phyloP scores from a whole-genome alignment of 1,140 invertebrate genomes.

The Drosophila pseudoananassae region DNA sequence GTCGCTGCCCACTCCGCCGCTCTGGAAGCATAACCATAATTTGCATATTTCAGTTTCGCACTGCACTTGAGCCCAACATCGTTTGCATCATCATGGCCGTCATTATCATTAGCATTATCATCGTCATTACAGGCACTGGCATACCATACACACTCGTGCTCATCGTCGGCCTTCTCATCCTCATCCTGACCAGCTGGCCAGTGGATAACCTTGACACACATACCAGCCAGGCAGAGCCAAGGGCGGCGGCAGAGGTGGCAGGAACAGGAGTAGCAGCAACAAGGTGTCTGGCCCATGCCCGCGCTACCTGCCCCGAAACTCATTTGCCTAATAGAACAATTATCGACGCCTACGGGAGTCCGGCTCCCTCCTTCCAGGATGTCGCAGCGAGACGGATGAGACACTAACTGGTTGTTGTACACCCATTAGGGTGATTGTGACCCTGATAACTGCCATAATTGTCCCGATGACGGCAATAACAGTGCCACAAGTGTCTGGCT shows the following conservation, averaged over 20 bases:
- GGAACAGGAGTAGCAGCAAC: conserved; percentile 8
- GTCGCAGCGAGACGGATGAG: neutral
- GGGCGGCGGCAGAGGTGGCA: neutral
- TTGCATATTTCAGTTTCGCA: conserved; percentile 46
- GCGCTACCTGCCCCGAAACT: conserved; percentile 41
- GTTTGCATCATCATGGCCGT: neutral
- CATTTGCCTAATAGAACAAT: conserved; percentile 80
- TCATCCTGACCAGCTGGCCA: conserved; percentile 26
- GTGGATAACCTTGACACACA: conserved; percentile 57
- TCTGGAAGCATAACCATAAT: conserved; percentile 29
- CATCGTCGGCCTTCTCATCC: neutral
- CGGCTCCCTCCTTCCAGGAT: neutral
- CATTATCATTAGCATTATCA: conserved; percentile 17
- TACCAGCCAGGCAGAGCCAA: conserved; percentile 23
- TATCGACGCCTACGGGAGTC: conserved; percentile 67
- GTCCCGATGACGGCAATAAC: conserved; percentile 16
- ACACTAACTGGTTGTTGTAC: conserved; percentile 22
- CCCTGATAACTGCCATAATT: conserved; percentile 41
- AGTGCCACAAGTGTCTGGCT: neutral
- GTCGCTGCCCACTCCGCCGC: no score
- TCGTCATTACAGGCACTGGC: conserved; percentile 11
- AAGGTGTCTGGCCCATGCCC: neutral
- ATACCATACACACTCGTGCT: conserved; percentile 16
- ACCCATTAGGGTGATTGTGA: conserved; percentile 31
- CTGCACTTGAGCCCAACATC: conserved; percentile 35